Evolutionary conservation across 2,797 vertebrate genomes (phyloP).

Genomic region (Sarcophilus harrisii): DNA sequence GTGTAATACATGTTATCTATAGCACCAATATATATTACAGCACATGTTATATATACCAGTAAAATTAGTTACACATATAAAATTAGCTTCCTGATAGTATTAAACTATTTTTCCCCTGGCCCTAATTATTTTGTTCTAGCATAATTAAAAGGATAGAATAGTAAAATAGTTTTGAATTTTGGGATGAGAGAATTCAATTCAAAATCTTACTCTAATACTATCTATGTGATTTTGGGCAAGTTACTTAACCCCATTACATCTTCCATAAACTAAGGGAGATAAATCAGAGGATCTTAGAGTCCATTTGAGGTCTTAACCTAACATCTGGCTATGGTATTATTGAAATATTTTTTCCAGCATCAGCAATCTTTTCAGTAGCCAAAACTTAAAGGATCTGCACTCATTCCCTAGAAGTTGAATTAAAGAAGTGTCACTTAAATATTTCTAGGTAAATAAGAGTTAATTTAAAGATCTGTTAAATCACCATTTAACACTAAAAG

Average conservation of each 20-base stretch:
- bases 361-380: not conserved
- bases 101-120: not conserved
- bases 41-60: not conserved
- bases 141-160: not conserved
- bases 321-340: not conserved
- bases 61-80: not conserved
- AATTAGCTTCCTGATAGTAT: conserved; percentile 12
- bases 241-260: not conserved
- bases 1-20: not conserved
- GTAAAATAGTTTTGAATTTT: not conserved
- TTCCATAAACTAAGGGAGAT: not conserved
- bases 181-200: not conserved
- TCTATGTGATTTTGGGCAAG: not conserved
- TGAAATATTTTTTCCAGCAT: not conserved
- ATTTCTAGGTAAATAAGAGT: not conserved
- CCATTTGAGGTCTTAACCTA: not conserved
- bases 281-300: not conserved
- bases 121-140: not conserved
- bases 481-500: conserved; percentile 32
- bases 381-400: not conserved
- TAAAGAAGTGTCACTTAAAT: conserved; percentile 29
- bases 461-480: conserved; percentile 21
- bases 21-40: no score
- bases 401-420: not conserved
- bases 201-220: not conserved